A percentile compares a stretch with the other conserved stretches of the same genome.
phyloP scores from a whole-genome alignment of 2,113 vertebrate species.

The Triplophysa tibetana region DNA sequence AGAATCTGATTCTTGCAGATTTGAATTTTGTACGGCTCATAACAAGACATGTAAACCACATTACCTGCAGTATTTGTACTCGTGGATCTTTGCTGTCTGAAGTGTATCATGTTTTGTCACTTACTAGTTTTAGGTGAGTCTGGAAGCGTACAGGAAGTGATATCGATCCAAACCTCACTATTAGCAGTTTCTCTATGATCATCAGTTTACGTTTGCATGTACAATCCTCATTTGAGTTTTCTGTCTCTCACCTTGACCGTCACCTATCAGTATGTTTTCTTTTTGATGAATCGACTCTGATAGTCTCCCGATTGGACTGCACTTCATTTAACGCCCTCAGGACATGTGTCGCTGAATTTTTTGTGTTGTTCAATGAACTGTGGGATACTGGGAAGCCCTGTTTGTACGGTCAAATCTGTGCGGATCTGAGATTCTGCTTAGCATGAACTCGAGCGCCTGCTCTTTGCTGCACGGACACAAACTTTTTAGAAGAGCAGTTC shows the following conservation, averaged over 20 bases:
- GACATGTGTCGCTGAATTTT: background rate
- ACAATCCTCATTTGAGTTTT: slow-evolving; percentile 15
- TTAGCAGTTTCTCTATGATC: background rate
- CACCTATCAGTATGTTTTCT: too few relatives aligned
- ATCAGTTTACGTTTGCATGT: slow-evolving; percentile 46
- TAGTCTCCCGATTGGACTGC: slow-evolving; percentile 15
- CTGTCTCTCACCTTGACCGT: background rate
- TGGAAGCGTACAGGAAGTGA: slow-evolving; percentile 51
- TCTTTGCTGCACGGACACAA: slow-evolving; percentile 17
- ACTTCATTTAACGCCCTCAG: slow-evolving; percentile 24
- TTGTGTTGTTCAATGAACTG: background rate
- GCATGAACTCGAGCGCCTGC: slow-evolving; percentile 12
- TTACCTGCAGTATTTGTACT: slow-evolving; percentile 58
- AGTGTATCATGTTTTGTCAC: slow-evolving; percentile 55
- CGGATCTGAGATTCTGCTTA: background rate
- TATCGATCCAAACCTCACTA: slow-evolving; percentile 52
- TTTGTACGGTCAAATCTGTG: background rate
- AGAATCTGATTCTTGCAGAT: slow-evolving; percentile 29
- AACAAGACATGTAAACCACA: slow-evolving; percentile 54
- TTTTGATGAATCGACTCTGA: too few relatives aligned
- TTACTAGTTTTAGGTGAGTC: slow-evolving; percentile 50
- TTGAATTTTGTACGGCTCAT: slow-evolving; percentile 48
- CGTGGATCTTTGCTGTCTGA: slow-evolving; percentile 52
- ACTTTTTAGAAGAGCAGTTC: background rate
- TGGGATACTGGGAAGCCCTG: background rate